These are phyloP conservation scores for Teleogryllus occipitalis DNA, from an alignment of 1,140 invertebrate species.

Conservation along the genomic window DNA sequence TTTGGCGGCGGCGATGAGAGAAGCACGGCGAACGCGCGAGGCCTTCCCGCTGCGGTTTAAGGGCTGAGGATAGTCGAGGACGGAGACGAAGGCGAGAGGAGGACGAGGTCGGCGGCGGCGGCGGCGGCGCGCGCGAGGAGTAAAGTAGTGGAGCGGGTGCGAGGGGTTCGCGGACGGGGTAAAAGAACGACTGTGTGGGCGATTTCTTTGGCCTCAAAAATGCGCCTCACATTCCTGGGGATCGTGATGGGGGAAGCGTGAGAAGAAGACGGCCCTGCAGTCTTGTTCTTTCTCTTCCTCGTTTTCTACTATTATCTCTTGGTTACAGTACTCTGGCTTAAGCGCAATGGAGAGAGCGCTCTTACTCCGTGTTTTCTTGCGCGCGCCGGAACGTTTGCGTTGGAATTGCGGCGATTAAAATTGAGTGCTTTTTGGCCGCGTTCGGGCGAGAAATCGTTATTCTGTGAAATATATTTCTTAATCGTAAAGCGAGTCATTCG, in stretches of 20 bases:
- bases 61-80: not conserved
- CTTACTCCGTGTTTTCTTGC: not conserved
- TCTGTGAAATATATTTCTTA: too few relatives aligned
- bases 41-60: not conserved
- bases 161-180: too few relatives aligned
- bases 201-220: slow-evolving; percentile 9
- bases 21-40: not conserved
- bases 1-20: not conserved
- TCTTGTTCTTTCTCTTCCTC: not conserved
- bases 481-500: too few relatives aligned
- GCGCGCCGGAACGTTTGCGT: too few relatives aligned
- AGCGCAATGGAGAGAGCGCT: not conserved
- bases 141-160: not conserved
- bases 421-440: too few relatives aligned
- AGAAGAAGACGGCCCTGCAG: not conserved
- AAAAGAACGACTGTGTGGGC: slow-evolving; percentile 6
- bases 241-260: not conserved
- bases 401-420: too few relatives aligned
- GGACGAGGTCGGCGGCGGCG: not conserved
- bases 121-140: not conserved
- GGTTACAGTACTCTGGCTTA: not conserved
- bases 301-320: not conserved
- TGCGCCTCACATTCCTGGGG: slow-evolving; percentile 2
- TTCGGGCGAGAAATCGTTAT: too few relatives aligned
- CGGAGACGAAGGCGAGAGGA: not conserved